Percentiles rank a stretch among this genome's conserved stretches.
These are phyloP conservation scores for Sebastes minor DNA, from an alignment of 2,797 vertebrate species.

Conservation along the genomic window DNA sequence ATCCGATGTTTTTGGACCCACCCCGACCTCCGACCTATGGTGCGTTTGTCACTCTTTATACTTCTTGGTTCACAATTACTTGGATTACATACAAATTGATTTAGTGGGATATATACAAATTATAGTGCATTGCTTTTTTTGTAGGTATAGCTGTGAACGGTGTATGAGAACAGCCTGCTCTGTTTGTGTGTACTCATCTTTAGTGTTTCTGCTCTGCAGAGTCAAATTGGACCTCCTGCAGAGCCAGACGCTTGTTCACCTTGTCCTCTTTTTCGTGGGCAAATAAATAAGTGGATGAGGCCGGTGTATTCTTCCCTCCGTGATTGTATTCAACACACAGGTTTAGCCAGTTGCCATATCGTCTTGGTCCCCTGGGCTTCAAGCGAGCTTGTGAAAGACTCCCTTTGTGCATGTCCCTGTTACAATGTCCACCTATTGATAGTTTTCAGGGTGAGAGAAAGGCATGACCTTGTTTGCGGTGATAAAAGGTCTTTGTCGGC, in stretches of 20 bases:
- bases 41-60: no score
- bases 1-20: no score
- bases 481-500: slow-evolving; percentile 26
- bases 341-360: slow-evolving; percentile 27
- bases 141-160: no score
- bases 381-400: slow-evolving; percentile 18
- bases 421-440: slow-evolving; percentile 29
- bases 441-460: slow-evolving; percentile 22
- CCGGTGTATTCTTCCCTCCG: background rate
- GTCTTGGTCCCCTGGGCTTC: slow-evolving; percentile 23
- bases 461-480: slow-evolving; percentile 17
- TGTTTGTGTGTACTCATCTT: slow-evolving; percentile 7
- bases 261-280: slow-evolving; percentile 55
- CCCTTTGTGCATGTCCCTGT: slow-evolving; percentile 6
- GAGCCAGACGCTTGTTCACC: slow-evolving; percentile 45
- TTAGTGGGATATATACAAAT: no score
- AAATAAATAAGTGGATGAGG: slow-evolving; percentile 37
- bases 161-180: no score
- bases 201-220: slow-evolving; percentile 26
- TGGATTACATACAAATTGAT: no score
- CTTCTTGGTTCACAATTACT: no score
- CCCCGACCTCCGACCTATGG: no score
- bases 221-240: slow-evolving; percentile 34
- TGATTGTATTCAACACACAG: slow-evolving; percentile 20
- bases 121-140: no score